Evolutionary conservation across 2,888 invertebrate genomes (phyloP).

Genomic region (Melipona beecheii): DNA sequence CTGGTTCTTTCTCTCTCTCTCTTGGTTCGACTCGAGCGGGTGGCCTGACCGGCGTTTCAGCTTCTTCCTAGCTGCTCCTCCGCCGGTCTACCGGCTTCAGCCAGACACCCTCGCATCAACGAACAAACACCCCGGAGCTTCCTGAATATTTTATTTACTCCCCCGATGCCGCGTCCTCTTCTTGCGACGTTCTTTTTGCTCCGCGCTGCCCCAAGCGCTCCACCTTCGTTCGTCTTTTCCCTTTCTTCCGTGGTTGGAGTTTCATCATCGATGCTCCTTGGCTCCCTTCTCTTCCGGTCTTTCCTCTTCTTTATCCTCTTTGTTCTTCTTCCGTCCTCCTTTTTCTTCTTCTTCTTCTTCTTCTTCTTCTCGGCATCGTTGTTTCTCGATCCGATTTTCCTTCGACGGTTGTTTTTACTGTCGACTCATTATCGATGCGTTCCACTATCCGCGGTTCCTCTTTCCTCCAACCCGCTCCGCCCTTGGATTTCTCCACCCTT

Average conservation of each 20-base stretch:
- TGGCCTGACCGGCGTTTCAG: conserved; percentile 22
- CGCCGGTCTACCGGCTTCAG: conserved; percentile 52
- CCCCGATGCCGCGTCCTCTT: conserved; percentile 51
- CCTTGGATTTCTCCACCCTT: background rate
- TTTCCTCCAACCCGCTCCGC: background rate
- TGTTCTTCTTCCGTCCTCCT: background rate
- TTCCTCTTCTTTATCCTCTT: background rate
- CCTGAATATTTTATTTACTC: conserved; percentile 81
- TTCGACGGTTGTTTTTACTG: conserved; percentile 47
- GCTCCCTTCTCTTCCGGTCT: too few relatives aligned
- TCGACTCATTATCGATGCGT: conserved; percentile 57
- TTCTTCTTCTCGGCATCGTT: background rate
- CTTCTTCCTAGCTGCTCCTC: conserved; percentile 24
- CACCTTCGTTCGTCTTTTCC: background rate
- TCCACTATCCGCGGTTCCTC: conserved; percentile 1
- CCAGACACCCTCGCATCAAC: conserved; percentile 69
- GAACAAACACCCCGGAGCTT: conserved; percentile 77
- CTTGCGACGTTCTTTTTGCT: conserved; percentile 23
- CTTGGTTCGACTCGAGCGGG: conserved; percentile 34
- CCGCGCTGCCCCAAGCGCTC: background rate
- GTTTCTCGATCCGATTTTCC: conserved; percentile 18
- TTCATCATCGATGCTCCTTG: conserved; percentile 18
- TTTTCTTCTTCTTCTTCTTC: too few relatives aligned
- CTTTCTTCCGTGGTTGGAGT: conserved; percentile 12
- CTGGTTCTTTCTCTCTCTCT: conserved; percentile 5